phyloP scores from a whole-genome alignment of 2,797 vertebrate genomes.

The Monodelphis domestica region DNA sequence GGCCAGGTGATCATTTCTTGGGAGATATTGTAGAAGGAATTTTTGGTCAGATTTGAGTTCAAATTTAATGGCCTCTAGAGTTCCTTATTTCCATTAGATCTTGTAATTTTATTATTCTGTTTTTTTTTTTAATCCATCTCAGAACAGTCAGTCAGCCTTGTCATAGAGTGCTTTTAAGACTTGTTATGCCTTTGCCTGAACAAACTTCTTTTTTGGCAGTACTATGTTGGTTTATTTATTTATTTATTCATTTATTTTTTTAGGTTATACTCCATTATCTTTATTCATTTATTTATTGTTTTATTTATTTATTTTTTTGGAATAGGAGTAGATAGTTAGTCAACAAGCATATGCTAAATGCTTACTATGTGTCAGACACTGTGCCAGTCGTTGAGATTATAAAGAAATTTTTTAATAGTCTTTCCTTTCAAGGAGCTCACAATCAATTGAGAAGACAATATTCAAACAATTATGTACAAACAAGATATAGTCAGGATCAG shows the following conservation, averaged over 20 bases:
- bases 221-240: neutral
- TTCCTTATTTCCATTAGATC: neutral
- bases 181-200: neutral
- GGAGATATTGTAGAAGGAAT: neutral
- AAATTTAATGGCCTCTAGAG: neutral
- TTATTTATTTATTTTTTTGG: neutral
- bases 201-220: neutral
- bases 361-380: neutral
- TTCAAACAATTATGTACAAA: neutral
- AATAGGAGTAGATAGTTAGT: neutral
- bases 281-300: neutral
- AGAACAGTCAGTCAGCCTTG: neutral
- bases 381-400: neutral
- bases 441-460: neutral
- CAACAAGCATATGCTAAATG: neutral
- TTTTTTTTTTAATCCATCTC: neutral
- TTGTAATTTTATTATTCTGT: neutral
- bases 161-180: neutral
- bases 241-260: too few species aligned
- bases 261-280: neutral
- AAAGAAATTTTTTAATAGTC: neutral
- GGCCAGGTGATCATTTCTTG: neutral
- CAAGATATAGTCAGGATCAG: neutral
- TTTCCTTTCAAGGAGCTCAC: neutral
- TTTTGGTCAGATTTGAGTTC: neutral